Evolutionary conservation across 2,113 vertebrate genomes (phyloP).

Genomic region (Ginglymostoma cirratum): DNA sequence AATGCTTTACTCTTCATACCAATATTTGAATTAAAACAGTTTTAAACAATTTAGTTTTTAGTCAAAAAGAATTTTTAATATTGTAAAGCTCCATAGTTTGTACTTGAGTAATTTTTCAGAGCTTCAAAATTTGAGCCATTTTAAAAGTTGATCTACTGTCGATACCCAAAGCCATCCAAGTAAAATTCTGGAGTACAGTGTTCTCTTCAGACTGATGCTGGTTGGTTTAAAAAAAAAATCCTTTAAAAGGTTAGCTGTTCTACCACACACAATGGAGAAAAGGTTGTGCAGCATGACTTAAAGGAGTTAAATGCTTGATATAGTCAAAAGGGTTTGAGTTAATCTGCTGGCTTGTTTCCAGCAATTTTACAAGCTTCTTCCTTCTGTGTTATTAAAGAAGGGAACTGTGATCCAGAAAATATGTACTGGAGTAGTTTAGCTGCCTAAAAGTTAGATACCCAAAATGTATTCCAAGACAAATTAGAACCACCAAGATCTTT

Average conservation of each 20-base stretch:
- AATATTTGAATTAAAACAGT: conserved; percentile 30
- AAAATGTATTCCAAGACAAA: background rate
- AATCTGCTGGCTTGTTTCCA: background rate
- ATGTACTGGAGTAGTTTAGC: background rate
- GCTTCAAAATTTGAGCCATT: conserved; percentile 16
- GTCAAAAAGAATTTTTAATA: conserved; percentile 27
- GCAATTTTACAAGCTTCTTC: background rate
- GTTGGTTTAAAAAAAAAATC: conserved; percentile 2
- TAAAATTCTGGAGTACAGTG: background rate
- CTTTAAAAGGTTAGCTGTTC: conserved; percentile 28
- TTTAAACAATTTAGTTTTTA: conserved; percentile 24
- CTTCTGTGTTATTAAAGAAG: conserved; percentile 11
- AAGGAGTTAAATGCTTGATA: conserved; percentile 19
- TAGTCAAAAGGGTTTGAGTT: background rate
- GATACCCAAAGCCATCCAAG: background rate
- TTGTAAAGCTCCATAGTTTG: background rate
- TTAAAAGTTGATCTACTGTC: background rate
- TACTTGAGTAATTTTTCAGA: conserved; percentile 9
- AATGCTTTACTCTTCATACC: background rate
- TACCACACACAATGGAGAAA: conserved; percentile 28
- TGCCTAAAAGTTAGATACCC: background rate
- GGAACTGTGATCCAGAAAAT: background rate
- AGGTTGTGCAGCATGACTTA: conserved; percentile 21
- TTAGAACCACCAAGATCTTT: background rate
- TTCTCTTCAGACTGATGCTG: background rate